phyloP scores from a whole-genome alignment of 2,888 invertebrate genomes.

The Drosophila testacea region DNA sequence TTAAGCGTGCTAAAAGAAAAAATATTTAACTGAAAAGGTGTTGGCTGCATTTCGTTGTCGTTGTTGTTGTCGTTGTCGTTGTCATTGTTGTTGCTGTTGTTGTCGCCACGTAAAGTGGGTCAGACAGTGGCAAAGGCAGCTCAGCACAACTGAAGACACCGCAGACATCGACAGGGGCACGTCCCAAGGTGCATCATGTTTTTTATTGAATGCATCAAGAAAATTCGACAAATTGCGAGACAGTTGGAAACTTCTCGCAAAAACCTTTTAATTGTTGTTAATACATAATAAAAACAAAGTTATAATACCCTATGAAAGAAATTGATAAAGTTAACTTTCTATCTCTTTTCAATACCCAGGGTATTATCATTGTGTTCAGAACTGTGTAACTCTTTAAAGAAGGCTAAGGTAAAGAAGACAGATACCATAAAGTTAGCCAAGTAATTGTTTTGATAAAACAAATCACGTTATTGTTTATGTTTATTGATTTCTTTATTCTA shows the following conservation, averaged over 20 bases:
- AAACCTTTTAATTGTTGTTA: background rate
- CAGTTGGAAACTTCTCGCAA: slow-evolving; percentile 13
- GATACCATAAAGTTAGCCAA: too few species aligned
- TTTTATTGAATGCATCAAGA: slow-evolving; percentile 16
- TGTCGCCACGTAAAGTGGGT: slow-evolving; percentile 50
- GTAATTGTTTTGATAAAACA: too few species aligned
- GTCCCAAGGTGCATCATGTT: slow-evolving; percentile 45
- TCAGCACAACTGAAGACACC: slow-evolving; percentile 6
- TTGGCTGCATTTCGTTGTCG: slow-evolving; percentile 54
- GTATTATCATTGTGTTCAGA: background rate
- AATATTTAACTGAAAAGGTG: slow-evolving; percentile 38
- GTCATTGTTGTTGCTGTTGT: slow-evolving; percentile 23
- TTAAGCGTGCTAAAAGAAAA: slow-evolving; percentile 45
- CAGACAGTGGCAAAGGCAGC: slow-evolving; percentile 30
- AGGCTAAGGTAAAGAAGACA: too few species aligned
- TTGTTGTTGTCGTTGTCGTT: slow-evolving; percentile 20
- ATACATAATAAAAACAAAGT: slow-evolving; percentile 14
- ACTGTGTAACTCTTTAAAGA: too few species aligned
- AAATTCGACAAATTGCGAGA: slow-evolving; percentile 35
- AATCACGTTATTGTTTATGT: too few species aligned
- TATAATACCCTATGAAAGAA: too few species aligned
- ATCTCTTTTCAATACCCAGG: background rate
- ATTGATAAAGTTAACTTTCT: background rate
- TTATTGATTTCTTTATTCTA: too few species aligned
- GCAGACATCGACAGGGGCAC: slow-evolving; percentile 44